Conservation (phyloP, 2,888 invertebrate genomes). For the Crocallis elinguaria region DNA sequence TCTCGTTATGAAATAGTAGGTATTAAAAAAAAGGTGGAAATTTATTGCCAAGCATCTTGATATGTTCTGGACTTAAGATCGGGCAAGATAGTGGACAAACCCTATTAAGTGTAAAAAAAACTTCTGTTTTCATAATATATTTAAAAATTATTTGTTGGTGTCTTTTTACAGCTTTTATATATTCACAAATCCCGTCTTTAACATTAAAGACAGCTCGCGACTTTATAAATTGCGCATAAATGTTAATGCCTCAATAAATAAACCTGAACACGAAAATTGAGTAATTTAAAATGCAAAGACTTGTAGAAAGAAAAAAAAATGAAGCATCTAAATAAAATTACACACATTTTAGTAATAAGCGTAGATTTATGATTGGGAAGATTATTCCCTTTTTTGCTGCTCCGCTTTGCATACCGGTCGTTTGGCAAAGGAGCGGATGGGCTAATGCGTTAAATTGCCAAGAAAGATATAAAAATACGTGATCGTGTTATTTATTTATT, state of each 20-base stretch:
- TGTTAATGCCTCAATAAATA: constrained; percentile 32
- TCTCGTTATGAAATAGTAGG: too few relatives aligned
- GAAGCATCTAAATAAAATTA: constrained; percentile 44
- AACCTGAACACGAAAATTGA: constrained; percentile 33
- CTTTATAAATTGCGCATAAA: constrained; percentile 19
- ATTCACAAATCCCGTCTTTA: constrained; percentile 14
- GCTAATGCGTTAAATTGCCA: constrained; percentile 29
- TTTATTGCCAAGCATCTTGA: too few relatives aligned
- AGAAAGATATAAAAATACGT: not conserved
- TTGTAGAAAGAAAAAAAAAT: constrained; percentile 36
- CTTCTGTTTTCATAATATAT: too few relatives aligned
- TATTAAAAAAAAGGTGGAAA: too few relatives aligned
- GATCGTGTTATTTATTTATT: not conserved
- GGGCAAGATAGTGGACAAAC: too few relatives aligned
- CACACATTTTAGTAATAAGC: constrained; percentile 45
- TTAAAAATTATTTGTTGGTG: too few relatives aligned
- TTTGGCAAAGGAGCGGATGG: constrained; percentile 28
- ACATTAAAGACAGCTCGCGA: constrained; percentile 3
- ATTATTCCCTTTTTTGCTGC: constrained; percentile 19
- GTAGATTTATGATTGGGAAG: constrained; percentile 44
- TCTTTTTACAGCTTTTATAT: too few relatives aligned
- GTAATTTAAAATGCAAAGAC: constrained; percentile 32
- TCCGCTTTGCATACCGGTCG: constrained; percentile 41
- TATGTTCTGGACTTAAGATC: too few relatives aligned
- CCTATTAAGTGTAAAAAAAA: too few relatives aligned